Base-by-base conservation (phyloP, 2,113 vertebrate genomes). In the Chloebia gouldiae region DNA sequence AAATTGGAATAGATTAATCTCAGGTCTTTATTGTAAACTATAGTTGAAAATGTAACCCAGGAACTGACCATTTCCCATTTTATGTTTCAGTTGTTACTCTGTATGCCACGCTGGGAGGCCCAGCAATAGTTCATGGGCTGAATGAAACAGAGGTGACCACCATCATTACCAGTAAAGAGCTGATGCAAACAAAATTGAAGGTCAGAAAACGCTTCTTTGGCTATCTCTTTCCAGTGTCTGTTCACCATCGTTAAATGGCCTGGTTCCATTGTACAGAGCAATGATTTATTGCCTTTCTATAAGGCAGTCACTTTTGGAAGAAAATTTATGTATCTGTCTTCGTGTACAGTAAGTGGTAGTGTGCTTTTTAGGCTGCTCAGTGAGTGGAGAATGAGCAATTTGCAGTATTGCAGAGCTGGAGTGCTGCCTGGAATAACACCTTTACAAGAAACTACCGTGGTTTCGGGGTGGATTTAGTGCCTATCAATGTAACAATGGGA, bases 81-180 rank as follows among this genome's bases (percentile, higher is more conserved):
- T 90, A 24, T 81, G 39, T 96, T 97, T 7, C 95, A 99, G 99
- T 99, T 97, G 99, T 99, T 59, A 99, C 99, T 5, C 96, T 99
- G 33, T 99, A 99, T 20, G 98, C 99, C 45, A 99, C 99, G 8
- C 97, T 99, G 79, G 99, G 99, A 80, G 99, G 99, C 75, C 98
- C 98, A 28, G 99, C 99, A 27, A 98, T 99, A 71, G 98, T 97
- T 70, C 99, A 99, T 20, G 99, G 98, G 13, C 97, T 99, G 44
- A 99, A 99, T 51, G 99, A 99, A 95, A 98, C 99, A 1, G 98
- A 99, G 94, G 99, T 99, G 95, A 99, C 98, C 70, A 99, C 98
- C 95, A 99, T 99, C 90, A 99, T 99, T 85, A 99, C 99, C 50
- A 99, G 99, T 93, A 99, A 98, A 96, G 99, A 99, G 73, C 90